Percentiles rank a stretch among this genome's conserved stretches.
phyloP scores from a whole-genome alignment of 2,113 vertebrate genomes.

The Corythoichthys haematopterus region DNA sequence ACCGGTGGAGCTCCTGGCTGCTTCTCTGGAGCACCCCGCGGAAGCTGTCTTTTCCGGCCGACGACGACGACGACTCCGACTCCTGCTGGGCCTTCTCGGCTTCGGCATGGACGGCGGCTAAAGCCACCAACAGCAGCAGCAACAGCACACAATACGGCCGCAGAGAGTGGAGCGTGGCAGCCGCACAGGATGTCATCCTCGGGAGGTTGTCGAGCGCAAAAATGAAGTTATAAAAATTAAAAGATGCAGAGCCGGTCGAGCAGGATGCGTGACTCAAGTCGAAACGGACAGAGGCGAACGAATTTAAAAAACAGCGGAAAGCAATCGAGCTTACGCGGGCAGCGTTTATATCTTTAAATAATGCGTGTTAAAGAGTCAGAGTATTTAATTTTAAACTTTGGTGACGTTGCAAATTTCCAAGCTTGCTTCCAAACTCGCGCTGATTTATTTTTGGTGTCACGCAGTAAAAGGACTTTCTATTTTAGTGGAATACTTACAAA shows the following conservation, averaged over 20 bases:
- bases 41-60: conserved; percentile 9
- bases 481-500: not conserved
- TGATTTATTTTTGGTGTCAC: conserved; percentile 59
- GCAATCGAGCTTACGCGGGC: not conserved
- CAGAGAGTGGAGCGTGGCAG: conserved; percentile 27
- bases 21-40: conserved; percentile 48
- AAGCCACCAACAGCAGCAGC: conserved; percentile 14
- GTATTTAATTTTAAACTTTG: conserved; percentile 57
- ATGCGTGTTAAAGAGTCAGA: not conserved
- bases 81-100: conserved; percentile 6
- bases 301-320: not conserved
- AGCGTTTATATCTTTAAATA: not conserved
- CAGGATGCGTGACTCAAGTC: conserved; percentile 17
- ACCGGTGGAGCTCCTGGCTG: conserved; percentile 54
- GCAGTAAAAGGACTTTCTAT: conserved; percentile 26
- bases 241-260: conserved; percentile 18
- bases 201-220: not conserved
- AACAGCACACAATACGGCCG: not conserved
- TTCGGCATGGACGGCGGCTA: conserved; percentile 26
- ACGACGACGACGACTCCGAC: not conserved
- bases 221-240: not conserved
- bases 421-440: conserved; percentile 1
- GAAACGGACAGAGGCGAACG: not conserved
- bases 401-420: conserved; percentile 32
- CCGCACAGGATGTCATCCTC: conserved; percentile 21